Evolutionary conservation across 2,113 vertebrate genomes (phyloP).

Genomic region (Petrocephalus microphthalmus): DNA sequence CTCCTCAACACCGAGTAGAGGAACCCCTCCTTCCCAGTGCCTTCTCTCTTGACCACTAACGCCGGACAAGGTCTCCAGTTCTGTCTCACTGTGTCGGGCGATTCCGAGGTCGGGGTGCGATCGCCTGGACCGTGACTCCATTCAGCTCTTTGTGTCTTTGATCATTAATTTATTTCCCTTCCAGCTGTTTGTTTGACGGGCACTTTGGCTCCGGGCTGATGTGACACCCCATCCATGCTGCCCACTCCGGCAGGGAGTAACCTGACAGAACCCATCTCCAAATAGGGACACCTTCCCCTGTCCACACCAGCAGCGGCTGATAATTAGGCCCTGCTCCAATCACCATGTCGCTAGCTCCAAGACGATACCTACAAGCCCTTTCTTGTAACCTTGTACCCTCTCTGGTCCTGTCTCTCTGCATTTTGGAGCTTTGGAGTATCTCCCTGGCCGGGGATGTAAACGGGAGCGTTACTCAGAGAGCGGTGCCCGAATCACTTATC

Average conservation of each 20-base stretch:
- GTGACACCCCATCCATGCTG: slow-evolving; percentile 64
- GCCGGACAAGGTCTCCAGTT: not conserved
- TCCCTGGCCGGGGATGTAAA: not conserved
- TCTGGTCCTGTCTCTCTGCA: not conserved
- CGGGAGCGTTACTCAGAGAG: not conserved
- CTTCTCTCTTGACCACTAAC: not conserved
- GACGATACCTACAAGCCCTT: not conserved
- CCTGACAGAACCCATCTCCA: slow-evolving; percentile 55
- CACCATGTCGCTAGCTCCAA: not conserved
- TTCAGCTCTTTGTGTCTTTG: slow-evolving; percentile 71
- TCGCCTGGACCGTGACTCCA: slow-evolving; percentile 70
- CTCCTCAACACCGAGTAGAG: not conserved
- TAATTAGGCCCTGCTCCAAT: not conserved
- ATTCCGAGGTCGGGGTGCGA: slow-evolving; percentile 70
- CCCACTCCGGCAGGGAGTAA: slow-evolving; percentile 49
- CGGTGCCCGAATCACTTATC: not conserved
- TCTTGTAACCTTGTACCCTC: not conserved
- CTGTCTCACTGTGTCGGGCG: slow-evolving; percentile 29
- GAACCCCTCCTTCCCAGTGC: not conserved
- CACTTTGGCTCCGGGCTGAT: slow-evolving; percentile 84
- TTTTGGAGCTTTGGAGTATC: not conserved
- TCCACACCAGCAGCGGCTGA: slow-evolving; percentile 31
- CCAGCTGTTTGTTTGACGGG: slow-evolving; percentile 96
- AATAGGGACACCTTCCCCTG: slow-evolving; percentile 25
- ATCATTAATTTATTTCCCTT: slow-evolving; percentile 98